Conservation (phyloP, 1,140 invertebrate genomes). For the Solenopsis fugax region DNA sequence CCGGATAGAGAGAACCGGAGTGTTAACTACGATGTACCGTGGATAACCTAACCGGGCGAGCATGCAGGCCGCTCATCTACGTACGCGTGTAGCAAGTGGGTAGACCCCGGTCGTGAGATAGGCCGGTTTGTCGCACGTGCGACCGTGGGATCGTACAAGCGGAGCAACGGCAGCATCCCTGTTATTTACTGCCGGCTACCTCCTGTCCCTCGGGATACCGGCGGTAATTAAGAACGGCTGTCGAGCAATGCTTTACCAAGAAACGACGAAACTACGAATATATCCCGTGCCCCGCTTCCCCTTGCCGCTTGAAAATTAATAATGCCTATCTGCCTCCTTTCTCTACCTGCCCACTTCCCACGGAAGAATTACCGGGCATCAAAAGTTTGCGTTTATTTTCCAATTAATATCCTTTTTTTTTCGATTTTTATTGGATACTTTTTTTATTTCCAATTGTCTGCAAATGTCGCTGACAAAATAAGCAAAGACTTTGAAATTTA, state of each 20-base stretch:
- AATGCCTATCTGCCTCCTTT: slow-evolving; percentile 20
- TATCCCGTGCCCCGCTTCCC: background rate
- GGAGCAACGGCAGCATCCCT: slow-evolving; percentile 61
- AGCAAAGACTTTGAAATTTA: background rate
- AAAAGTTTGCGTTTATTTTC: background rate
- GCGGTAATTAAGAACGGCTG: slow-evolving; percentile 63
- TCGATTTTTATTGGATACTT: background rate
- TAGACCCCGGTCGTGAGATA: slow-evolving; percentile 48
- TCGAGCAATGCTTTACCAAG: slow-evolving; percentile 61
- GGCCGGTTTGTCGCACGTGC: slow-evolving; percentile 63
- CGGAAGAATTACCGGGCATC: background rate
- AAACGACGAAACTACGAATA: slow-evolving; percentile 64
- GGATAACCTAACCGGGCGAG: slow-evolving; percentile 53
- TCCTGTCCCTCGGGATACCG: slow-evolving; percentile 57
- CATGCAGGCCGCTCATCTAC: slow-evolving; percentile 52
- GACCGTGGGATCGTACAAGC: slow-evolving; percentile 64
- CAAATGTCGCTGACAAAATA: background rate
- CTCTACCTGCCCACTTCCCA: background rate
- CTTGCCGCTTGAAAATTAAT: slow-evolving; percentile 36
- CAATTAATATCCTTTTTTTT: background rate
- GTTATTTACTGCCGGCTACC: slow-evolving; percentile 64
- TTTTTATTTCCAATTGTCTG: background rate
- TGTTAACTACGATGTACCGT: slow-evolving; percentile 55
- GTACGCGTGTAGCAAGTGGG: slow-evolving; percentile 55
- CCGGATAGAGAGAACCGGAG: slow-evolving; percentile 52